Conservation (phyloP, 1,140 invertebrate species). For the Saccostrea echinata region DNA sequence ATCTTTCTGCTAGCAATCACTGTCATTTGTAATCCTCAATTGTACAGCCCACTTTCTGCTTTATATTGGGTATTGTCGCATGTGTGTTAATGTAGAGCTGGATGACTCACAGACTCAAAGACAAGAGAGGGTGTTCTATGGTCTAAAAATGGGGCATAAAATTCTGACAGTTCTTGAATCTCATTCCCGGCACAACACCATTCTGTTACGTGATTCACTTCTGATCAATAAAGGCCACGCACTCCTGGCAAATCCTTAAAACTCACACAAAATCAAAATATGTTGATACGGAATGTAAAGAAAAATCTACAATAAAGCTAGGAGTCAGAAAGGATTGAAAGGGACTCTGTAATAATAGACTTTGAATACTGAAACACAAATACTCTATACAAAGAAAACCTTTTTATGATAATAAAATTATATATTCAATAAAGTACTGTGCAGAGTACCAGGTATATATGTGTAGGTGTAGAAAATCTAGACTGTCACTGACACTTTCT, state of each 20-base stretch:
- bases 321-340: too few species aligned
- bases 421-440: too few species aligned
- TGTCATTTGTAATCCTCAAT: slow-evolving; percentile 13
- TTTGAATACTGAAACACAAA: too few species aligned
- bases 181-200: not conserved
- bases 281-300: not conserved
- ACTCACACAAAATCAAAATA: not conserved
- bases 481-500: too few species aligned
- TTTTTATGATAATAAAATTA: too few species aligned
- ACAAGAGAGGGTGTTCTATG: slow-evolving; percentile 5
- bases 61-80: not conserved
- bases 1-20: slow-evolving; percentile 17
- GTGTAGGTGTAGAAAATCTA: too few species aligned
- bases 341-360: too few species aligned
- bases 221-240: slow-evolving; percentile 3
- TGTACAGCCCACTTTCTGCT: not conserved
- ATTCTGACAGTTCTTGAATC: not conserved
- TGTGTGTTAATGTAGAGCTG: slow-evolving; percentile 11
- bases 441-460: too few species aligned
- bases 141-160: slow-evolving; percentile 18
- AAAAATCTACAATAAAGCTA: not conserved
- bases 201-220: slow-evolving; percentile 1
- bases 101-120: not conserved
- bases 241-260: not conserved
- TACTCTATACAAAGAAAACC: too few species aligned